Percentiles rank a stretch among this genome's conserved stretches.
phyloP scores from a whole-genome alignment of 2,113 vertebrate genomes.

The Spilogale gracilis region DNA sequence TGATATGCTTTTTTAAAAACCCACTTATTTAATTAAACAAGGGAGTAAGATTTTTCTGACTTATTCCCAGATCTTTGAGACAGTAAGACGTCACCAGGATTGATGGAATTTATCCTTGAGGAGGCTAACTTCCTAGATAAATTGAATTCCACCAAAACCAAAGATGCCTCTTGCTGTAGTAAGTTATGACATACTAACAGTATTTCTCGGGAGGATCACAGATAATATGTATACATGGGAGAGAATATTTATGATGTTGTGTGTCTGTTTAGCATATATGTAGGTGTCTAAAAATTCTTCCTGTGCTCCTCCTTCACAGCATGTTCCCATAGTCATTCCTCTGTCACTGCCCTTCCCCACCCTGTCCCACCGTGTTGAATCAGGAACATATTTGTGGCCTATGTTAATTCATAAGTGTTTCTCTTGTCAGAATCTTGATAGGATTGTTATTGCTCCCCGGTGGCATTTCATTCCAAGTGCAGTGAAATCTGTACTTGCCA shows the following conservation, averaged over 20 bases:
- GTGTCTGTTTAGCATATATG: not conserved
- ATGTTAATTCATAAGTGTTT: constrained; percentile 70
- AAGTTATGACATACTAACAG: not conserved
- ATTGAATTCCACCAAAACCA: not conserved
- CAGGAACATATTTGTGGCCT: constrained; percentile 9
- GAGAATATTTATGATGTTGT: not conserved
- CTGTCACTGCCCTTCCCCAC: not conserved
- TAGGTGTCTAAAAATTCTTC: not conserved
- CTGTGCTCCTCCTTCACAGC: constrained; percentile 8
- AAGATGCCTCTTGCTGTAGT: not conserved
- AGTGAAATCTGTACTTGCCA: constrained; percentile 80
- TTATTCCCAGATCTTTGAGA: constrained; percentile 62
- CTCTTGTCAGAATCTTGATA: constrained; percentile 71
- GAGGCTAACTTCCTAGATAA: not conserved
- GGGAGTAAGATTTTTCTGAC: constrained; percentile 60
- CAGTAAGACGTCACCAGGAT: not conserved
- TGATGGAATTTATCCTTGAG: constrained; percentile 12
- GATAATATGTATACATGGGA: not conserved
- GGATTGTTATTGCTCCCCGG: constrained; percentile 55
- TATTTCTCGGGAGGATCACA: not conserved
- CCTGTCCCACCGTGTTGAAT: rapidly evolving
- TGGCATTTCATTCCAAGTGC: constrained; percentile 73
- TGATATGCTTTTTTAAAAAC: constrained; percentile 55
- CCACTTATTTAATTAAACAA: constrained; percentile 72
- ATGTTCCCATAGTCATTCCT: not conserved